A percentile compares a stretch with the other conserved stretches of the same genome.
phyloP scores from a whole-genome alignment of 2,888 invertebrate genomes.

The Lasiommata megera region DNA sequence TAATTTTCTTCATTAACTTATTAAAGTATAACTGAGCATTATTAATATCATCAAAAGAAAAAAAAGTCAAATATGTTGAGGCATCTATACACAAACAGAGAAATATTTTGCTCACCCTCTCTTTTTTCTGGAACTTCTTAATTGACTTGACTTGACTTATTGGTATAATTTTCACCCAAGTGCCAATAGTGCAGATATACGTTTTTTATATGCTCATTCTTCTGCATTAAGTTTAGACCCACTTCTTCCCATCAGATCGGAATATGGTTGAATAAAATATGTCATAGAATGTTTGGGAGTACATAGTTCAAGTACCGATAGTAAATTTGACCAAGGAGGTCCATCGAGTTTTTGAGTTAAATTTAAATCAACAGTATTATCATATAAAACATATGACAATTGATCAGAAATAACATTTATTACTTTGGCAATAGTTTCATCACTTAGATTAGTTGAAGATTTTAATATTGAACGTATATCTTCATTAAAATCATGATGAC shows the following conservation, averaged over 20 bases:
- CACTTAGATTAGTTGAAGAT: conserved; percentile 15
- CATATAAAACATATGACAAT: not conserved
- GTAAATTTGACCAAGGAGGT: not conserved
- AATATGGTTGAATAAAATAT: not conserved
- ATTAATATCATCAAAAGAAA: conserved; percentile 40
- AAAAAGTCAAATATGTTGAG: conserved; percentile 43
- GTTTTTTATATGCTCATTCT: conserved; percentile 17
- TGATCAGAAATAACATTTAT: conserved; percentile 1
- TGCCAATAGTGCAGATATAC: conserved; percentile 26
- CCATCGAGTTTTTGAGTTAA: not conserved
- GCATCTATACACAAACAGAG: conserved; percentile 46
- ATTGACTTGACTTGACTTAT: too few species aligned
- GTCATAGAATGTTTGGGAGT: conserved; percentile 1
- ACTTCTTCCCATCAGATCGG: conserved; percentile 2
- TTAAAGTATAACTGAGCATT: conserved; percentile 41
- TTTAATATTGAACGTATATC: conserved; percentile 19
- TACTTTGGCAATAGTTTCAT: not conserved
- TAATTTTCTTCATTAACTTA: conserved; percentile 17
- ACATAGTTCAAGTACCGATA: conserved; percentile 25
- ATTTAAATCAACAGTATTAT: not conserved
- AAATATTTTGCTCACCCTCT: conserved; percentile 40
- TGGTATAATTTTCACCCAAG: conserved; percentile 30
- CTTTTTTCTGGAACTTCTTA: conserved; percentile 22
- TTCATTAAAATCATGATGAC: conserved; percentile 8
- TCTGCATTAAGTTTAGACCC: conserved; percentile 12